A percentile compares a stretch with the other conserved stretches of the same genome.
Conservation (phyloP, 2,888 invertebrate species). For the Chymomyza fuscimana region DNA sequence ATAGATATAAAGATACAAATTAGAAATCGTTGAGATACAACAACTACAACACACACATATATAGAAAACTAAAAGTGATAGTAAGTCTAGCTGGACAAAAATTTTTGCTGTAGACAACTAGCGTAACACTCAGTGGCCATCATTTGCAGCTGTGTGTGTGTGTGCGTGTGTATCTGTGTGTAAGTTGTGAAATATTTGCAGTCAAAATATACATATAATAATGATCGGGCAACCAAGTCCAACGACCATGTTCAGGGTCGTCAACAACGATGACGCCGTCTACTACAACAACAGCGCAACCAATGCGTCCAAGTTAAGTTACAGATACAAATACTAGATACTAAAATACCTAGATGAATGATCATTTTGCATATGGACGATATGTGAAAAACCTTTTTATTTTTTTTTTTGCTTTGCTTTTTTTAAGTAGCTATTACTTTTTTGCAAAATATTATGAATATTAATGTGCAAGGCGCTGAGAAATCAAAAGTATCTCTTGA, state of each 20-base stretch:
- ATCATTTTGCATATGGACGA: background rate
- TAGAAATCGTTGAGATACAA: constrained; percentile 14
- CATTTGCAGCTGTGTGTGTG: constrained; percentile 8
- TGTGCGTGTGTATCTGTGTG: constrained; percentile 7
- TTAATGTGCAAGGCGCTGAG: constrained; percentile 25
- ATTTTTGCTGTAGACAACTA: constrained; percentile 37
- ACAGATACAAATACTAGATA: constrained; percentile 29
- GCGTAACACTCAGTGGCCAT: constrained; percentile 46
- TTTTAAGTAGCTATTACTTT: constrained; percentile 12
- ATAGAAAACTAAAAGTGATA: constrained; percentile 59
- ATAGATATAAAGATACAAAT: constrained; percentile 25
- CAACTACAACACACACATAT: constrained; percentile 12
- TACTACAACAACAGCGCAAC: constrained; percentile 25
- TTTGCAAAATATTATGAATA: constrained; percentile 40
- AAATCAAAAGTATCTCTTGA: constrained; percentile 19
- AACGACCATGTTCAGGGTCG: constrained; percentile 74
- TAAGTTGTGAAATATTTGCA: constrained; percentile 14
- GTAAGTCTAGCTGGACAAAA: constrained; percentile 34
- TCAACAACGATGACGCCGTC: background rate
- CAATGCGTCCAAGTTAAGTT: constrained; percentile 2
- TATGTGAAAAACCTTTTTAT: constrained; percentile 4
- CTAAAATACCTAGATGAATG: constrained; percentile 1
- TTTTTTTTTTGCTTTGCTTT: background rate
- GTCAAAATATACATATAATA: constrained; percentile 1
- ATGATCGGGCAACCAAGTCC: constrained; percentile 53